phyloP scores from a whole-genome alignment of 2,888 invertebrate genomes.

The Andrena marginata region DNA sequence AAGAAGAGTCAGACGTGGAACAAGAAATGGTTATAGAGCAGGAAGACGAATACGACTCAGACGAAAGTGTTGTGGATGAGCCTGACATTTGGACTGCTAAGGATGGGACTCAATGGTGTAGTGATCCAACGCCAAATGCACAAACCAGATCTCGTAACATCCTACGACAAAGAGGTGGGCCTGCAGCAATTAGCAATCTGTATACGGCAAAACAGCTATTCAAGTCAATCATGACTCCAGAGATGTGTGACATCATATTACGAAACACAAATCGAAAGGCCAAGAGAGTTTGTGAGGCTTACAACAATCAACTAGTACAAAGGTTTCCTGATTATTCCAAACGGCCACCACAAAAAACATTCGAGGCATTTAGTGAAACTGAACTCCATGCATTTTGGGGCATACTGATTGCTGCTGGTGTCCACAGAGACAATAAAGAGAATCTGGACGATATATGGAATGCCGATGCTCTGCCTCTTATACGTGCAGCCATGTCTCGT shows the following conservation, averaged over 20 bases:
- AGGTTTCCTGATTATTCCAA: conserved; percentile 5
- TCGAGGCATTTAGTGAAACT: conserved; percentile 1
- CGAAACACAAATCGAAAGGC: conserved; percentile 10
- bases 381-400: conserved; percentile 4
- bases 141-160: conserved; percentile 8
- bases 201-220: background rate
- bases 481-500: conserved; percentile 1
- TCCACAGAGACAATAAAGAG: background rate
- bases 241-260: conserved; percentile 9
- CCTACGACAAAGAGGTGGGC: conserved; percentile 6
- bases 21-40: too few species aligned
- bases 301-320: conserved; percentile 6
- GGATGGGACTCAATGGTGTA: conserved; percentile 2
- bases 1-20: too few species aligned
- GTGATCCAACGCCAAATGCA: background rate
- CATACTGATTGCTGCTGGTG: conserved; percentile 4
- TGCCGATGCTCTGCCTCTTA: background rate
- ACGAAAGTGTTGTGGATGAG: too few species aligned
- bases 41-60: too few species aligned
- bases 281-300: background rate
- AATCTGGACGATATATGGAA: background rate
- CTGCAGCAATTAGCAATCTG: conserved; percentile 1
- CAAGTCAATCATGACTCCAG: background rate
- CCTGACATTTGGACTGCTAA: conserved; percentile 8
- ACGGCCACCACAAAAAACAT: background rate